phyloP scores from a whole-genome alignment of 2,797 vertebrate genomes.

The Stomatorhinus walkeri region DNA sequence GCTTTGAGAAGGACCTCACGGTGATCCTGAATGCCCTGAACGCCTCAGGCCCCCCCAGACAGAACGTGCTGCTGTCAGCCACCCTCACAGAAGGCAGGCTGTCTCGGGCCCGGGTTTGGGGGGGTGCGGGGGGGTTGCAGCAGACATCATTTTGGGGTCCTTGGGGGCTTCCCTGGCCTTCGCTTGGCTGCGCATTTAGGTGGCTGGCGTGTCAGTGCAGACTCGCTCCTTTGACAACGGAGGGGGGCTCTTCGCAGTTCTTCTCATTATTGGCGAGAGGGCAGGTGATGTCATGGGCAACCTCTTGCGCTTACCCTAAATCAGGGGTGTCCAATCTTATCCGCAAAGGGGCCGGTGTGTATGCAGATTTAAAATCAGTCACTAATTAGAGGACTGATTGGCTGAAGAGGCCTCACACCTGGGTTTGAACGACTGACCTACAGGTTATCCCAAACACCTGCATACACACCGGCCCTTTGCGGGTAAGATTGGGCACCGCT shows the following conservation, averaged over 20 bases:
- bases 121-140: not conserved
- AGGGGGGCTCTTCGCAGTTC: not conserved
- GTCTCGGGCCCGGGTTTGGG: not conserved
- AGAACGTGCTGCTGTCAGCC: constrained; percentile 86
- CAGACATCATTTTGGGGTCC: not conserved
- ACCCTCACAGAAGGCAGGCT: constrained; percentile 74
- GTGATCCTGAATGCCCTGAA: constrained; percentile 85
- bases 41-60: constrained; percentile 53
- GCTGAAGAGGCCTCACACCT: no score
- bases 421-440: no score
- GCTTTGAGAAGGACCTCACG: constrained; percentile 85
- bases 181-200: not conserved
- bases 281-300: not conserved
- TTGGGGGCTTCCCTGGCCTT: not conserved
- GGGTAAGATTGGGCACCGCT: no score
- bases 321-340: not conserved
- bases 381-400: no score
- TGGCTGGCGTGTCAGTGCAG: not conserved
- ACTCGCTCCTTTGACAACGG: not conserved
- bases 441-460: no score
- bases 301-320: not conserved
- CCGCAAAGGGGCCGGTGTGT: no score
- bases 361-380: no score
- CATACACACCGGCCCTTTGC: no score
- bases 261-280: not conserved